These are phyloP conservation scores for Drosophila mauritiana DNA, from an alignment of 1,140 invertebrate species.

Conservation along the genomic window DNA sequence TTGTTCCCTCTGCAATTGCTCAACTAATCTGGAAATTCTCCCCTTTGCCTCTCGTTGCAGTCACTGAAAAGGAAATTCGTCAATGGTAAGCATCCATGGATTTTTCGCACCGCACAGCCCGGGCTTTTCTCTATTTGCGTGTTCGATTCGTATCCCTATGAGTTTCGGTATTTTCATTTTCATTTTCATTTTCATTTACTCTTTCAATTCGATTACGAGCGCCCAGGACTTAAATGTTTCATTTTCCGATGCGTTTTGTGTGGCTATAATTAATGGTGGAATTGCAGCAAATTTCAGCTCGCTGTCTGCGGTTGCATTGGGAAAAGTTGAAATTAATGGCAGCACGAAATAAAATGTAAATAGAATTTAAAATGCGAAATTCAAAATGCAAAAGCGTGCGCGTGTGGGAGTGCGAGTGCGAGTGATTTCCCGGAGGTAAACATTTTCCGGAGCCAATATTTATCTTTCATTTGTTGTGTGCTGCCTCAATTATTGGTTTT, in stretches of 20 bases:
- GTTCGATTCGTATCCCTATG: not conserved
- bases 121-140: not conserved
- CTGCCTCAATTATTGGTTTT: slow-evolving; percentile 39
- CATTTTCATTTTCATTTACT: not conserved
- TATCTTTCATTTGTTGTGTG: slow-evolving; percentile 34
- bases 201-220: slow-evolving; percentile 3
- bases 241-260: not conserved
- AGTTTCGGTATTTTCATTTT: not conserved
- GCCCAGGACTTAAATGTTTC: slow-evolving; percentile 2
- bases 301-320: slow-evolving; percentile 2
- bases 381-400: slow-evolving; percentile 21
- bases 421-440: slow-evolving; percentile 12
- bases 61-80: slow-evolving; percentile 93
- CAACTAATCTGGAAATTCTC: slow-evolving; percentile 21
- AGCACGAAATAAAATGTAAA: slow-evolving; percentile 21
- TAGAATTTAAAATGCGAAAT: slow-evolving; percentile 26
- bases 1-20: slow-evolving; percentile 22
- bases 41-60: slow-evolving; percentile 85
- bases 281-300: slow-evolving; percentile 8
- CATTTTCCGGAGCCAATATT: slow-evolving; percentile 33
- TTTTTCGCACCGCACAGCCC: not conserved
- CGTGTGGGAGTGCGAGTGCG: not conserved
- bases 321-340: slow-evolving; percentile 27
- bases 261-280: slow-evolving; percentile 24
- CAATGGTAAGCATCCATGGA: slow-evolving; percentile 89